phyloP scores from a whole-genome alignment of 2,888 invertebrate genomes.

The Resseliella maxima region DNA sequence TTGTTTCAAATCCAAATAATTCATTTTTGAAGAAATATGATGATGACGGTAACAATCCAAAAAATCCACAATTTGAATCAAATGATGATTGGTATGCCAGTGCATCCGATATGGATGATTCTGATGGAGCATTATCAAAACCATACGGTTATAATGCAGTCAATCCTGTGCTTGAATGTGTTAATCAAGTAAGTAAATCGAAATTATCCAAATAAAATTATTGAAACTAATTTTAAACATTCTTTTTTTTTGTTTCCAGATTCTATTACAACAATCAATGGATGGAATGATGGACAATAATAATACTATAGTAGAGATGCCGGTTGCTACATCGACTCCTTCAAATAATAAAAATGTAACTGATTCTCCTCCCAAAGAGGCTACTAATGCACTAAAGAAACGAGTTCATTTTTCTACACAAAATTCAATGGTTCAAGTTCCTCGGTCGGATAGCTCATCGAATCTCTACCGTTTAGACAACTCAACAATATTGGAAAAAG shows the following conservation, averaged over 20 bases:
- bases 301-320: not conserved
- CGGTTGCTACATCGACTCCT: constrained; percentile 57
- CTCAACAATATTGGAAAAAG: constrained; percentile 58
- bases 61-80: constrained; percentile 63
- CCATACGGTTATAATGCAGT: constrained; percentile 72
- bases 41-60: constrained; percentile 11
- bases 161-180: constrained; percentile 87
- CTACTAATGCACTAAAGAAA: constrained; percentile 65
- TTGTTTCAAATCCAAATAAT: not conserved
- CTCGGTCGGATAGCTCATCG: constrained; percentile 61
- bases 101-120: constrained; percentile 81
- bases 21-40: not conserved
- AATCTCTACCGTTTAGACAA: constrained; percentile 49
- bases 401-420: constrained; percentile 75
- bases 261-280: constrained; percentile 79
- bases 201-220: not conserved
- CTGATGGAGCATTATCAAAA: constrained; percentile 62
- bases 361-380: constrained; percentile 61
- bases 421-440: constrained; percentile 71
- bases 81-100: constrained; percentile 83
- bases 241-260: constrained; percentile 66
- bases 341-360: constrained; percentile 62
- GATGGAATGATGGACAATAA: constrained; percentile 67
- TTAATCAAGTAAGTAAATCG: constrained; percentile 71
- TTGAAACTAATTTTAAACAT: not conserved